A percentile compares a stretch with the other conserved stretches of the same genome.
phyloP scores from a whole-genome alignment of 2,888 invertebrate genomes.

The Parthenolecanium corni region DNA sequence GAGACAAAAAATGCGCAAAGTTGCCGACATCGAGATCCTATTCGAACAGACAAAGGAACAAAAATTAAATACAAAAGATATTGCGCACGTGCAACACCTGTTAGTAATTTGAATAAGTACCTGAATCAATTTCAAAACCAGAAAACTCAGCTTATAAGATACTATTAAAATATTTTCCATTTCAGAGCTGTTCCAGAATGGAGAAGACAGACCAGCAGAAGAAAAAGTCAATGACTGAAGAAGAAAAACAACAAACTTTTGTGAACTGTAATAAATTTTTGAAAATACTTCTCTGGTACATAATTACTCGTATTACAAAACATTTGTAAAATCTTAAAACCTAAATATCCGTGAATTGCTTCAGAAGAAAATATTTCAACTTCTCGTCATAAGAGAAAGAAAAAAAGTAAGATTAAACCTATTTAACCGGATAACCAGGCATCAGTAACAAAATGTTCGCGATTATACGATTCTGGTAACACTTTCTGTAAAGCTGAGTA shows the following conservation, averaged over 20 bases:
- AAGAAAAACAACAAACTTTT: not conserved
- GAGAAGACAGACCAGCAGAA: no score
- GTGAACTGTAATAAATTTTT: no score
- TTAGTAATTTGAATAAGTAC: constrained; percentile 4
- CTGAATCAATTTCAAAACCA: not conserved
- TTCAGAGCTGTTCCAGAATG: no score
- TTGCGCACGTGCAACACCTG: constrained; percentile 9
- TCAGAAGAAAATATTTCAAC: not conserved
- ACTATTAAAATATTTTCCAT: not conserved
- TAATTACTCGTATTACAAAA: not conserved
- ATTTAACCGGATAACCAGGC: constrained; percentile 9
- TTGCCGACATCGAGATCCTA: not conserved
- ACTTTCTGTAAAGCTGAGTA: constrained; percentile 13
- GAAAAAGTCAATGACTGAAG: not conserved
- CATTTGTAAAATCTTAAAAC: not conserved
- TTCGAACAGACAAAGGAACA: not conserved
- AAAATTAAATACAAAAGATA: not conserved
- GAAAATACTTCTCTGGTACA: not conserved
- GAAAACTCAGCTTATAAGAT: not conserved
- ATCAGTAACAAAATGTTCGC: constrained; percentile 5
- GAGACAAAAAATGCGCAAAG: constrained; percentile 9
- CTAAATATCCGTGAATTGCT: not conserved
- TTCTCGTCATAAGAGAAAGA: not conserved
- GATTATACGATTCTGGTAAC: constrained; percentile 18
- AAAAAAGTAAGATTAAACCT: not conserved